These are phyloP conservation scores for Malurus elegans DNA, from an alignment of 2,113 vertebrate genomes.

Conservation along the genomic window DNA sequence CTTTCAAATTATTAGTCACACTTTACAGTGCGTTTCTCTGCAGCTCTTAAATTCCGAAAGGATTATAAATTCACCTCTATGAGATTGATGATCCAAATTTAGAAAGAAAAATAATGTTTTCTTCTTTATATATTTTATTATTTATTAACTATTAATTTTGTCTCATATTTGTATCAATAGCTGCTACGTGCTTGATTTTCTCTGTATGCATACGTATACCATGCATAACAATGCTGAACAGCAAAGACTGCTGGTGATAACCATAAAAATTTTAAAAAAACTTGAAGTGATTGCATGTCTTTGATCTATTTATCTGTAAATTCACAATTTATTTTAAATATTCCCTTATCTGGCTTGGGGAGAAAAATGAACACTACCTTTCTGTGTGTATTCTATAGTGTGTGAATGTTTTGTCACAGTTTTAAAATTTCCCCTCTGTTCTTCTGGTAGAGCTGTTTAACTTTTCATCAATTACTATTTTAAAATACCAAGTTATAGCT, in stretches of 20 bases:
- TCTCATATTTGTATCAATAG: background rate
- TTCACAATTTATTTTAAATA: background rate
- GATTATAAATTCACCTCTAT: background rate
- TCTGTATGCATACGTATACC: fast-evolving
- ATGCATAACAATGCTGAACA: background rate
- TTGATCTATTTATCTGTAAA: background rate
- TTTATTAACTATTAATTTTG: background rate
- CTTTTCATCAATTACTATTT: background rate
- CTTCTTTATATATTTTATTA: background rate
- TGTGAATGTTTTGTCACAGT: background rate
- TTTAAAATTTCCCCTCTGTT: background rate
- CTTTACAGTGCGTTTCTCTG: background rate
- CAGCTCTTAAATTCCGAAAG: background rate
- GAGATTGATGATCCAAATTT: background rate
- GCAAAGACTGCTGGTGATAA: background rate
- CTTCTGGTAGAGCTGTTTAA: background rate
- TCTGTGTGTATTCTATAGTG: background rate
- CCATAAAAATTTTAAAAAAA: background rate
- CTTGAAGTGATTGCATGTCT: background rate
- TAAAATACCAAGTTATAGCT: background rate
- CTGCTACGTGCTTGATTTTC: background rate
- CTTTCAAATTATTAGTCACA: background rate
- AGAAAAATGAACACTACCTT: background rate
- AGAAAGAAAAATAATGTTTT: background rate
- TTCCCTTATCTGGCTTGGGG: background rate